phyloP scores from a whole-genome alignment of 2,888 invertebrate genomes.

The Drosophila pseudotalamancana region DNA sequence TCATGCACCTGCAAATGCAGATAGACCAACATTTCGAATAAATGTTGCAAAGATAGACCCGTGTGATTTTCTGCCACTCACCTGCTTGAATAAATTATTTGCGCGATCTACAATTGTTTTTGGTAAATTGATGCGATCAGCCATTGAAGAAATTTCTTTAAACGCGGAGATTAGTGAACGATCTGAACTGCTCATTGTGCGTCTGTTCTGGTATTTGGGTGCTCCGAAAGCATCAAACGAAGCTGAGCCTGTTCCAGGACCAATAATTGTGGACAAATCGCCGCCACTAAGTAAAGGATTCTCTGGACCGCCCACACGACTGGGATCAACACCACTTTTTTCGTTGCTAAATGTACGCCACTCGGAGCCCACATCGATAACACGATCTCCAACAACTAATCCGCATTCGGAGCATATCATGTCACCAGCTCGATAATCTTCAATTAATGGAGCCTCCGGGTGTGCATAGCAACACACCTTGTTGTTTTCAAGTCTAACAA shows the following conservation, averaged over 20 bases:
- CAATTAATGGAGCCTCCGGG: conserved; percentile 97
- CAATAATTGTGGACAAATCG: conserved; percentile 98
- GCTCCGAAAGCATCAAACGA: conserved; percentile 95
- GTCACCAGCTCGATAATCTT: conserved; percentile 98
- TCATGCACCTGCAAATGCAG: conserved; percentile 91
- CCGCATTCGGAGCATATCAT: conserved; percentile 99
- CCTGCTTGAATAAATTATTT: conserved; percentile 98
- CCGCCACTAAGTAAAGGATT: conserved; percentile 98
- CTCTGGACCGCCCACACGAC: conserved; percentile 99
- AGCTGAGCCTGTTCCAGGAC: conserved; percentile 89
- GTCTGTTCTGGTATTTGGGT: conserved; percentile 90
- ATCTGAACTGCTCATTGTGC: conserved; percentile 96
- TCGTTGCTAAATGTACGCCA: conserved; percentile 99
- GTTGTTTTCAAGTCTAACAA: conserved; percentile 85
- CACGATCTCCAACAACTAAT: conserved; percentile 99
- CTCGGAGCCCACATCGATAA: conserved; percentile 99
- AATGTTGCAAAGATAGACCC: too few relatives aligned
- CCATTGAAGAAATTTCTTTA: conserved; percentile 98
- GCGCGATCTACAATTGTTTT: conserved; percentile 98
- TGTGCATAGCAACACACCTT: conserved; percentile 96
- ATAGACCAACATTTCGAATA: too few relatives aligned
- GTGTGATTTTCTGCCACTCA: conserved; percentile 74
- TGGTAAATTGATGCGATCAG: conserved; percentile 98
- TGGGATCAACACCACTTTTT: conserved; percentile 97
- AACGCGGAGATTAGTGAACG: conserved; percentile 98